These are phyloP conservation scores for Bombus ignitus DNA, from an alignment of 1,140 invertebrate species.

Conservation along the genomic window DNA sequence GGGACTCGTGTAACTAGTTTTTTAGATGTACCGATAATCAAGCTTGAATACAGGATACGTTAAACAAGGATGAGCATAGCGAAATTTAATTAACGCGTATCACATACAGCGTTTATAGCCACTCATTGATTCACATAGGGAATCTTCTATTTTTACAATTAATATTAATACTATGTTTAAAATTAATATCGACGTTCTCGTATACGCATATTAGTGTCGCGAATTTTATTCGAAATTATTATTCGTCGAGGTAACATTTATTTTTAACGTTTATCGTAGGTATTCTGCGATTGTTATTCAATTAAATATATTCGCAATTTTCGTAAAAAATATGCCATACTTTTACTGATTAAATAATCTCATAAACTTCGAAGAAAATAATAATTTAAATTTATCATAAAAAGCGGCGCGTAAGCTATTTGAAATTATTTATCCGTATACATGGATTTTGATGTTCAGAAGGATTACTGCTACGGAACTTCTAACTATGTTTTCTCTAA, in stretches of 20 bases:
- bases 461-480: too few species aligned
- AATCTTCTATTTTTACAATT: not conserved
- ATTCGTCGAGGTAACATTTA: not conserved
- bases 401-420: too few species aligned
- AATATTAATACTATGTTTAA: too few species aligned
- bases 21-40: not conserved
- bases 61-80: not conserved
- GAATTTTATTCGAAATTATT: not conserved
- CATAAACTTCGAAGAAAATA: too few species aligned
- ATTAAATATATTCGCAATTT: too few species aligned
- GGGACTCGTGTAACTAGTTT: not conserved
- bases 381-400: too few species aligned
- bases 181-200: not conserved
- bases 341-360: too few species aligned
- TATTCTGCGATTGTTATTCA: too few species aligned
- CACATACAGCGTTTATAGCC: not conserved
- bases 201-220: not conserved
- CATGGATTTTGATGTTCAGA: too few species aligned
- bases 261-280: too few species aligned
- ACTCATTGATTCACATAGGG: not conserved
- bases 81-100: constrained; percentile 1
- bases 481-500: not conserved
- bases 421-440: too few species aligned
- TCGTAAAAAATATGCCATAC: too few species aligned
- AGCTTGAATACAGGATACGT: not conserved